phyloP scores from a whole-genome alignment of 2,113 vertebrate species.

The Melanerpes formicivorus region DNA sequence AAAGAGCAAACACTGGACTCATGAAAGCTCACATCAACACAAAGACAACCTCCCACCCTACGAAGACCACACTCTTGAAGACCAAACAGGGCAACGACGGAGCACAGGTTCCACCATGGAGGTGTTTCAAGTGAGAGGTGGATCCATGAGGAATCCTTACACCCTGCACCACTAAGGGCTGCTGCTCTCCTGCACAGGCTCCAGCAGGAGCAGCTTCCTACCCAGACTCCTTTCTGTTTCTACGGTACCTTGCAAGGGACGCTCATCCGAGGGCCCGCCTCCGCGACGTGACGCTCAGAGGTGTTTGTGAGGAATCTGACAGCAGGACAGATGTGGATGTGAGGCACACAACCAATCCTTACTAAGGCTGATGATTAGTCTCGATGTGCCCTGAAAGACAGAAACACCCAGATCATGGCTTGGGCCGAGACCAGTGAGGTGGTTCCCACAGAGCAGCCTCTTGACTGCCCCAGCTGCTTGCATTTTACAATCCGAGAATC shows the following conservation, averaged over 20 bases:
- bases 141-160: not conserved
- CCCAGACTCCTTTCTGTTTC: not conserved
- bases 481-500: not conserved
- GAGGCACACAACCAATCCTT: constrained; percentile 15
- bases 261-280: not conserved
- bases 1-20: not conserved
- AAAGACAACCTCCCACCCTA: not conserved
- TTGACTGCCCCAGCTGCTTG: not conserved
- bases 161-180: not conserved
- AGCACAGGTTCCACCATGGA: fast-evolving
- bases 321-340: not conserved
- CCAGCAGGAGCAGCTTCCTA: not conserved
- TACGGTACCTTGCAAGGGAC: constrained; percentile 42
- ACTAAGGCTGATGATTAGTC: constrained; percentile 27
- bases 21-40: not conserved
- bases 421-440: fast-evolving
- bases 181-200: not conserved
- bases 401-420: not conserved
- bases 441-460: fast-evolving
- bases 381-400: not conserved
- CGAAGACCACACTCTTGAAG: fast-evolving
- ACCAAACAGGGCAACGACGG: fast-evolving
- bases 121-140: not conserved
- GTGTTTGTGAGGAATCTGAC: not conserved
- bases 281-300: not conserved